phyloP scores from a whole-genome alignment of 2,888 invertebrate species.

The Euclidia mi region DNA sequence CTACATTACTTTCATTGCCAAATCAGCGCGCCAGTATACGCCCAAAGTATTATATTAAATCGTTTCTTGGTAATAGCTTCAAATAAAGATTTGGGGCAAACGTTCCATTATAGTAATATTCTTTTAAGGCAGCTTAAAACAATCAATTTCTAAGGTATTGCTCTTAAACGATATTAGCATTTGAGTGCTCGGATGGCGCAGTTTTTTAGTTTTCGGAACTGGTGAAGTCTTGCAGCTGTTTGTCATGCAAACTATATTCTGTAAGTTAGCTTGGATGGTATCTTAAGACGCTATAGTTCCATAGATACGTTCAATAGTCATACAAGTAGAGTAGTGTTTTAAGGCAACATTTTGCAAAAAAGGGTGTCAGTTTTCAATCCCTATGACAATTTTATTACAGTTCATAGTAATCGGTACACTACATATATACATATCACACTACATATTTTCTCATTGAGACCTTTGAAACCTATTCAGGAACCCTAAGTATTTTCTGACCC shows the following conservation, averaged over 20 bases:
- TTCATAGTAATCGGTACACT: too few species aligned
- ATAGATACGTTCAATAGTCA: too few species aligned
- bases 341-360: too few species aligned
- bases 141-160: not conserved
- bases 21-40: slow-evolving; percentile 23
- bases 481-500: too few species aligned
- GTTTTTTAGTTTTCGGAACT: too few species aligned
- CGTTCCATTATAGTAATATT: not conserved
- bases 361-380: too few species aligned
- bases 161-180: not conserved
- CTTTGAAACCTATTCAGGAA: too few species aligned
- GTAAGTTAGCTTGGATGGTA: not conserved
- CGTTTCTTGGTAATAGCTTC: slow-evolving; percentile 20
- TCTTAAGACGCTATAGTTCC: too few species aligned
- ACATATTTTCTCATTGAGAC: too few species aligned
- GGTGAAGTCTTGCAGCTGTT: slow-evolving; percentile 22
- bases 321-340: too few species aligned
- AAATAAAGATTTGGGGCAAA: not conserved
- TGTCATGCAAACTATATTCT: slow-evolving; percentile 22
- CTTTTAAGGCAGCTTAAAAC: not conserved
- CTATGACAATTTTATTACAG: too few species aligned
- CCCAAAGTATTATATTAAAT: slow-evolving; percentile 20
- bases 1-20: slow-evolving; percentile 1
- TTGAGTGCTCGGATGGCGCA: not conserved
- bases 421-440: too few species aligned